phyloP scores from a whole-genome alignment of 2,797 vertebrate genomes.

The Macroramphosus scolopax region DNA sequence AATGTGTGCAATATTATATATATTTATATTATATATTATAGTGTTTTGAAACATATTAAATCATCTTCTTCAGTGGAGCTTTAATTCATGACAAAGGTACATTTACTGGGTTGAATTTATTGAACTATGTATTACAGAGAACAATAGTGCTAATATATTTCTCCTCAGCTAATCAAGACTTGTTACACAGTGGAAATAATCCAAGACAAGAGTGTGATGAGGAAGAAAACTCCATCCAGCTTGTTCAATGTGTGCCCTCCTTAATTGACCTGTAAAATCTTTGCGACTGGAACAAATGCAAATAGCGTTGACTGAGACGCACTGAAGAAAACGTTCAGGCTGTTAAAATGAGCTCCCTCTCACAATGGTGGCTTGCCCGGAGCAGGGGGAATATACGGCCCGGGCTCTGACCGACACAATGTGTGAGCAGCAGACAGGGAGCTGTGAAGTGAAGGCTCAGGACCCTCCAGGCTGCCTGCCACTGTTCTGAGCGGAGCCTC shows the following conservation, averaged over 20 bases:
- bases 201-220: conserved; percentile 28
- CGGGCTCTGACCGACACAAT: conserved; percentile 65
- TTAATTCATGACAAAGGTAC: too few relatives aligned
- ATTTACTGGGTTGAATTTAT: too few relatives aligned
- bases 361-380: conserved; percentile 77
- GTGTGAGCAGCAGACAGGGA: conserved; percentile 65
- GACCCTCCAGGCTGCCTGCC: conserved; percentile 46
- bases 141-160: too few relatives aligned
- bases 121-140: too few relatives aligned
- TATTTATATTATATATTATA: too few relatives aligned
- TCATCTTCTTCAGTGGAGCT: too few relatives aligned
- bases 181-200: too few relatives aligned
- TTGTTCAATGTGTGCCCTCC: conserved; percentile 53
- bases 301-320: conserved; percentile 85
- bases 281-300: conserved; percentile 89
- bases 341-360: conserved; percentile 80
- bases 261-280: conserved; percentile 89
- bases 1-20: too few relatives aligned
- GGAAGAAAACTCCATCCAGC: conserved; percentile 41
- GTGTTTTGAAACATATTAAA: too few relatives aligned
- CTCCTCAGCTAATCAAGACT: too few relatives aligned
- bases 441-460: conserved; percentile 47
- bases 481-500: conserved; percentile 29
- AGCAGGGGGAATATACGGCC: conserved; percentile 76
- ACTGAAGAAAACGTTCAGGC: conserved; percentile 79